Evolutionary conservation across 2,888 invertebrate species (phyloP), one percentile per base, ranked within the genome.

Genomic region (Dynastes maya): DNA sequence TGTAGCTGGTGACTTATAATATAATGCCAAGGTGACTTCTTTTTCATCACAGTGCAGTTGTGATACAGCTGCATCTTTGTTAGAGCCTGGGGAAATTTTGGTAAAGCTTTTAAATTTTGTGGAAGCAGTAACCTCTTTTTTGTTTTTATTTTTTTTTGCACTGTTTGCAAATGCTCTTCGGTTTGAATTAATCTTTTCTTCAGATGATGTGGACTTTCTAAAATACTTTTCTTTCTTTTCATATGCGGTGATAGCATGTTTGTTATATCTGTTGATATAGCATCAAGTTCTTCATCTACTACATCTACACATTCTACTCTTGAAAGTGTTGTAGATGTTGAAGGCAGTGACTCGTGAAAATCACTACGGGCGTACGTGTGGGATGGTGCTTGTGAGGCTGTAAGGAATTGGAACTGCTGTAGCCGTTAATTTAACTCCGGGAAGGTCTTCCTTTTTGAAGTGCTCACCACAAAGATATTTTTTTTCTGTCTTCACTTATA

Each of bases 1-100:
- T 32, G 37, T 64, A 51, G 40, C 4, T 29, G 67, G 74, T n/a
- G 65, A 78, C 32, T 78, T 78, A 65, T 74, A 78, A 78, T 22
- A 78, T 22, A 78, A 22, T 2, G 53, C 45, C 2, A 78, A 22
- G 40, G 72, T 29, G 8, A 32, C 29, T 32, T 13, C 22, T 74
- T 78, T 78, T 53, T 78, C 74, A 11, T 65, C 76, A 6, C 67
- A n/a, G 27, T 29, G 45, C 16, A 40, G 32, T 58, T 67, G 27
- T 76, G 67, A 16, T 55, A 40, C 22, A 76, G 67, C 16, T 76
- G 76, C 76, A 76, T 76, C 27, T 53, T 76, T 3, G 29, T 49
- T 51, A 76, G 16, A 8, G 76, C 45, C 29, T 51, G 13, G 16
- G 76, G 53, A 29, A 58, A 5, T 49, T 11, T 3, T 29, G 64